Evolutionary conservation across 2,888 invertebrate genomes (phyloP).

Genomic region (Parnassius orleans): DNA sequence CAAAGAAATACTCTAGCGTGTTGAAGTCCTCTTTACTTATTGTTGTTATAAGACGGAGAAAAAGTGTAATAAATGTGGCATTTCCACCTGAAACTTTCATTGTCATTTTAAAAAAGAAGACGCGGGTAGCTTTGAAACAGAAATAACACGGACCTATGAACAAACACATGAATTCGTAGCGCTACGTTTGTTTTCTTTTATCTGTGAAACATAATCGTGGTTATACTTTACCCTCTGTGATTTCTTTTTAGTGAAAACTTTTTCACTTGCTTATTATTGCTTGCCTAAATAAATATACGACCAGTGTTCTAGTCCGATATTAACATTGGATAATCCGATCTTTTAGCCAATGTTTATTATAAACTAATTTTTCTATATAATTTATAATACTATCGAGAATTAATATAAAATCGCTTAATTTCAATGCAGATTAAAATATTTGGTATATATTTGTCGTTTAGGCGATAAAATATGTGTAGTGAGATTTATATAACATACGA

Average conservation of each 20-base stretch:
- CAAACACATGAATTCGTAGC: too few species aligned
- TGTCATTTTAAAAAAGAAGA: neutral
- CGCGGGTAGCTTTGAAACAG: too few species aligned
- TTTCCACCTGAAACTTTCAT: slow-evolving; percentile 17
- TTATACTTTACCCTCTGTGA: slow-evolving; percentile 20
- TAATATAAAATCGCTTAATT: slow-evolving; percentile 5
- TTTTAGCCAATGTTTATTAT: slow-evolving; percentile 9
- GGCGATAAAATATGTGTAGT: slow-evolving; percentile 20
- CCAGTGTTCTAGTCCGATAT: slow-evolving; percentile 72
- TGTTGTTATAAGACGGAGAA: slow-evolving; percentile 45
- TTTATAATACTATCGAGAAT: slow-evolving; percentile 2
- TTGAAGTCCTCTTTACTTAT: slow-evolving; percentile 59
- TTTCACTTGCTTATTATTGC: slow-evolving; percentile 50
- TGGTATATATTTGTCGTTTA: slow-evolving; percentile 12
- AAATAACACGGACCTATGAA: too few species aligned
- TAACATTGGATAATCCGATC: slow-evolving; percentile 9
- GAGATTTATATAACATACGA: slow-evolving; percentile 31
- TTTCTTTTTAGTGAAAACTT: slow-evolving; percentile 20
- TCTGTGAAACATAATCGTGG: slow-evolving; percentile 15
- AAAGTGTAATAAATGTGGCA: slow-evolving; percentile 31
- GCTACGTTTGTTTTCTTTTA: slow-evolving; percentile 1
- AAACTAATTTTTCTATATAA: slow-evolving; percentile 21
- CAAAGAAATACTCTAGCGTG: slow-evolving; percentile 59
- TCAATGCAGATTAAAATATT: slow-evolving; percentile 9
- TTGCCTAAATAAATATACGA: slow-evolving; percentile 73